Conservation (phyloP, 2,113 vertebrate species). For the Myrmecophaga tridactyla region DNA sequence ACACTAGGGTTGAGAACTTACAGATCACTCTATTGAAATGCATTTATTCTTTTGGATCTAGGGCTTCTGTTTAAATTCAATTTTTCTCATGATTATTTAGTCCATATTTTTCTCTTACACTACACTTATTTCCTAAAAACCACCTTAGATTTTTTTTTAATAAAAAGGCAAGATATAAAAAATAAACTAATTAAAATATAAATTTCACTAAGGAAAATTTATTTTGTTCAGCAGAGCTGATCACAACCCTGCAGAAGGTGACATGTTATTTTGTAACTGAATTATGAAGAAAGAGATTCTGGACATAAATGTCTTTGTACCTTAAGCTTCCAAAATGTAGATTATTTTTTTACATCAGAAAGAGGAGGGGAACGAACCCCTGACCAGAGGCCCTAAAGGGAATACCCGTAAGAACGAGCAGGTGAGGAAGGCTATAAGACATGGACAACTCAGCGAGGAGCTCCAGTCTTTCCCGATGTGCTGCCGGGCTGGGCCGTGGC, state of each 20-base stretch:
- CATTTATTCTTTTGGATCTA: conserved; percentile 33
- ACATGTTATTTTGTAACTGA: neutral
- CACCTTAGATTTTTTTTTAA: neutral
- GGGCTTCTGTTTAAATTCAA: neutral
- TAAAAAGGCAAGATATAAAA: neutral
- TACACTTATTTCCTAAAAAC: neutral
- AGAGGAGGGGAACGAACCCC: neutral
- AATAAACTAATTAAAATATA: neutral
- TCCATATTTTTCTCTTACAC: neutral
- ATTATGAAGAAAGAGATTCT: neutral
- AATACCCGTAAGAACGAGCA: neutral
- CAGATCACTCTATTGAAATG: neutral
- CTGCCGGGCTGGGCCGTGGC: too few relatives aligned
- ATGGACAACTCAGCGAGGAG: neutral
- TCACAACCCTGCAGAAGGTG: neutral
- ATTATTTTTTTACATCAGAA: conserved; percentile 7
- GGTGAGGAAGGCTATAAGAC: neutral
- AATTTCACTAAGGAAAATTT: neutral
- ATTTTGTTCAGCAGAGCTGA: neutral
- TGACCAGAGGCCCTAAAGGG: neutral
- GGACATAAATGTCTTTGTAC: neutral
- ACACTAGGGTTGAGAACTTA: neutral
- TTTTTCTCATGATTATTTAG: neutral
- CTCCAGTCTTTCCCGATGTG: neutral
- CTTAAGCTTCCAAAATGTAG: neutral